Evolutionary conservation across 2,113 vertebrate genomes (phyloP).

Genomic region (Thamnaconus septentrionalis): DNA sequence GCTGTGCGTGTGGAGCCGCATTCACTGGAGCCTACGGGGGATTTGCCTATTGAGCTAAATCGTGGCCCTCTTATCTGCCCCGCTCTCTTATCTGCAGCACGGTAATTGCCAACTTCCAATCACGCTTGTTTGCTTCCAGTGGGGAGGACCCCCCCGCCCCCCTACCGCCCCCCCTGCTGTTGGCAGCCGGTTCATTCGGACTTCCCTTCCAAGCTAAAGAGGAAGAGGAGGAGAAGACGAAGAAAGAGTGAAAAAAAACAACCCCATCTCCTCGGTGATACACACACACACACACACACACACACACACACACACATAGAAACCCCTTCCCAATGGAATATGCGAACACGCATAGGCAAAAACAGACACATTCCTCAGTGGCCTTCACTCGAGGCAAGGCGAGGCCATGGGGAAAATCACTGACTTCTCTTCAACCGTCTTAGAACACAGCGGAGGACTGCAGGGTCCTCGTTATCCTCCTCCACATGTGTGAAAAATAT

Average conservation of each 20-base stretch:
- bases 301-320: background rate
- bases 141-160: background rate
- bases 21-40: slow-evolving; percentile 64
- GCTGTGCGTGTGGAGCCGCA: slow-evolving; percentile 75
- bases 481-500: background rate
- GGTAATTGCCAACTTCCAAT: slow-evolving; percentile 79
- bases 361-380: slow-evolving; percentile 20
- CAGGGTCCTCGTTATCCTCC: background rate
- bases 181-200: slow-evolving; percentile 17
- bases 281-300: slow-evolving; percentile 1
- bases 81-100: slow-evolving; percentile 57
- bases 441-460: background rate
- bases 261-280: slow-evolving; percentile 31
- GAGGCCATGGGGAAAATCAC: slow-evolving; percentile 2
- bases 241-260: background rate
- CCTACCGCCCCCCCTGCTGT: background rate
- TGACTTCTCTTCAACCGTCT: slow-evolving; percentile 6
- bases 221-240: no score
- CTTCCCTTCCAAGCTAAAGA: slow-evolving; percentile 29
- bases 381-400: slow-evolving; percentile 28
- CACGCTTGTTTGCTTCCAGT: slow-evolving; percentile 63
- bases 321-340: slow-evolving; percentile 26
- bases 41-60: slow-evolving; percentile 65
- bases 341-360: slow-evolving; percentile 13
- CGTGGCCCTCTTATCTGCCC: slow-evolving; percentile 64